Conservation (phyloP, 2,888 invertebrate species). For the Mythimna albipuncta region DNA sequence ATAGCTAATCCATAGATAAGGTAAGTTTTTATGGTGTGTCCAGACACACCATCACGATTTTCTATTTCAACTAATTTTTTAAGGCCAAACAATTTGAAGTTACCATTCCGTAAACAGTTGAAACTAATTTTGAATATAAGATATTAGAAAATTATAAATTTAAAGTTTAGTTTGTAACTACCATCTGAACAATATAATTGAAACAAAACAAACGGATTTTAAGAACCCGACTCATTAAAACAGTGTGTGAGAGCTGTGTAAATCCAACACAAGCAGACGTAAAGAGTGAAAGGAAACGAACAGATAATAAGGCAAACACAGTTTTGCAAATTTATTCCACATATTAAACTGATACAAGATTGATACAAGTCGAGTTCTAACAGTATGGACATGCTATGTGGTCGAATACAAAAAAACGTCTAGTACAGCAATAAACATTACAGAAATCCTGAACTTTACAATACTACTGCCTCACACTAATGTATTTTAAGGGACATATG, state of each 20-base stretch:
- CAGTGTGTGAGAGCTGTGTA: too few relatives aligned
- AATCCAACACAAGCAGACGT: neutral
- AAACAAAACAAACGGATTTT: too few relatives aligned
- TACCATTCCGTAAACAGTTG: neutral
- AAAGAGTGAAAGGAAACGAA: slow-evolving; percentile 75
- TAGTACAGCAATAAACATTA: slow-evolving; percentile 89
- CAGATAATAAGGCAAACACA: slow-evolving; percentile 90
- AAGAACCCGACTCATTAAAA: too few relatives aligned
- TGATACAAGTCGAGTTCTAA: slow-evolving; percentile 90
- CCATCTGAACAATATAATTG: too few relatives aligned
- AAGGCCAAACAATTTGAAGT: too few relatives aligned
- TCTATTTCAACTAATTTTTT: too few relatives aligned
- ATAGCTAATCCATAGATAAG: neutral
- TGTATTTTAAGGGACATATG: slow-evolving; percentile 88
- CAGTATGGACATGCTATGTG: slow-evolving; percentile 89
- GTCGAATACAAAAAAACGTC: slow-evolving; percentile 87
- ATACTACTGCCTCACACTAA: slow-evolving; percentile 90
- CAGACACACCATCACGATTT: too few relatives aligned
- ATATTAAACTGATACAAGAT: slow-evolving; percentile 90
- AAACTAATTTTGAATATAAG: neutral
- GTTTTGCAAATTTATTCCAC: slow-evolving; percentile 91
- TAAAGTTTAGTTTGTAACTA: too few relatives aligned
- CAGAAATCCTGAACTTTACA: slow-evolving; percentile 89
- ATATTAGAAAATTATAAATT: too few relatives aligned
- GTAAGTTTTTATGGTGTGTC: too few relatives aligned